Evolutionary conservation across 2,797 vertebrate species (phyloP).

Genomic region (Falco novaeseelandiae): DNA sequence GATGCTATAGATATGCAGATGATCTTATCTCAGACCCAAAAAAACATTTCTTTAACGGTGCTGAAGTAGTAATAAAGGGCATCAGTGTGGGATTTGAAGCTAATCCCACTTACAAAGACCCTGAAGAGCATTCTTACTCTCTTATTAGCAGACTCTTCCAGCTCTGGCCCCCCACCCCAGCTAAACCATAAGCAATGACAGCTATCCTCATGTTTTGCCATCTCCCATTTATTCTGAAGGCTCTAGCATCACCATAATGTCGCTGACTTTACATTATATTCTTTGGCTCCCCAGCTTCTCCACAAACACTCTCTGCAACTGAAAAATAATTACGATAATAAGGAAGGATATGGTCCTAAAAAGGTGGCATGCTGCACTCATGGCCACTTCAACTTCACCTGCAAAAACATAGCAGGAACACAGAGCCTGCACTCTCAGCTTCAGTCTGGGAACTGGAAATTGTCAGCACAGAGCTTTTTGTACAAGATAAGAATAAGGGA

Average conservation of each 20-base stretch:
- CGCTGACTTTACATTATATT: accelerated
- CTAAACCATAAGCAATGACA: not conserved
- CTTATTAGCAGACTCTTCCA: not conserved
- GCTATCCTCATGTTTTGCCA: not conserved
- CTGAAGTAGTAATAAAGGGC: not conserved
- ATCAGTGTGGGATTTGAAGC: not conserved
- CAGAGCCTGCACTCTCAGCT: not conserved
- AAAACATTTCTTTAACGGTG: not conserved
- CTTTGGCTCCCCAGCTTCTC: not conserved
- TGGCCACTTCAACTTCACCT: not conserved
- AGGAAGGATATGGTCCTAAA: not conserved
- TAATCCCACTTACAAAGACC: not conserved
- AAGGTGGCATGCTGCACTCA: not conserved
- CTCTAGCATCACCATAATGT: not conserved
- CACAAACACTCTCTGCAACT: not conserved
- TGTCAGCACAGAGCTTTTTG: not conserved
- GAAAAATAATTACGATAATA: not conserved
- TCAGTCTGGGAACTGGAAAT: not conserved
- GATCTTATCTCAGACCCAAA: not conserved
- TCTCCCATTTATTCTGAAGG: not conserved
- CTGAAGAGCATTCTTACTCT: not conserved
- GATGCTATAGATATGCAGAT: not conserved
- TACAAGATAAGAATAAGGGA: not conserved
- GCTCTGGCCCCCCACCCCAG: not conserved
- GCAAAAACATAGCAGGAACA: not conserved